These are phyloP conservation scores for Drosophila tristis DNA, from an alignment of 1,140 invertebrate genomes.

Conservation along the genomic window DNA sequence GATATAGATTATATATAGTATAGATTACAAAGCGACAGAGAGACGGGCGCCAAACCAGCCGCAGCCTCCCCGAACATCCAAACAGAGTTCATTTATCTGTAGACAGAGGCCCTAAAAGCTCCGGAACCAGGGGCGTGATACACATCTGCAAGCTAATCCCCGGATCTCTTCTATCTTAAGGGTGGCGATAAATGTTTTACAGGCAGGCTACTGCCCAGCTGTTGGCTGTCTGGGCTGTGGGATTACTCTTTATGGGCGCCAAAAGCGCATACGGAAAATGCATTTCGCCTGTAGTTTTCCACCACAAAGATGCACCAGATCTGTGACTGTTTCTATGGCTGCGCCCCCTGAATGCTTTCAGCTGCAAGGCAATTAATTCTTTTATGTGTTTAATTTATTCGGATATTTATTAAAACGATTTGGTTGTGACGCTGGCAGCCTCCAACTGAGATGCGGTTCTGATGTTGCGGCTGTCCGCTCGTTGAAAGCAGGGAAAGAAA, in stretches of 20 bases:
- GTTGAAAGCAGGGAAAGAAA: slow-evolving; percentile 62
- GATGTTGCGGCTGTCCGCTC: slow-evolving; percentile 7
- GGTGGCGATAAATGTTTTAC: too few species aligned
- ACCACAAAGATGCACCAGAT: too few species aligned
- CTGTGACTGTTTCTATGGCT: too few species aligned
- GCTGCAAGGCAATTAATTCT: slow-evolving; percentile 1
- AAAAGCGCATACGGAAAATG: too few species aligned
- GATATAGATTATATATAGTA: slow-evolving; percentile 67
- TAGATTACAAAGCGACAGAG: slow-evolving; percentile 41
- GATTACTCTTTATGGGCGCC: too few species aligned
- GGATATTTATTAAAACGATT: slow-evolving; percentile 18
- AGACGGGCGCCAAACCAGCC: slow-evolving; percentile 26
- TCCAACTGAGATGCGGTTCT: slow-evolving; percentile 31
- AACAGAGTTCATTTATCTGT: slow-evolving; percentile 5
- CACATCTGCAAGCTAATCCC: background rate
- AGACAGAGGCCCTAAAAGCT: slow-evolving; percentile 23
- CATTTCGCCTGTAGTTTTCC: too few species aligned
- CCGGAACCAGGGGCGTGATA: slow-evolving; percentile 49
- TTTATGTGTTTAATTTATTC: slow-evolving; percentile 11
- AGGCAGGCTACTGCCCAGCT: too few species aligned
- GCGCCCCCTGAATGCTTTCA: background rate
- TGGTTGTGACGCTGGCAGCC: slow-evolving; percentile 20
- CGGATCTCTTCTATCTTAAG: too few species aligned
- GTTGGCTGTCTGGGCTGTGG: too few species aligned
- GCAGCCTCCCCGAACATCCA: slow-evolving; percentile 11